These are phyloP conservation scores for Halesus radiatus DNA, from an alignment of 1,140 invertebrate genomes.

Conservation along the genomic window DNA sequence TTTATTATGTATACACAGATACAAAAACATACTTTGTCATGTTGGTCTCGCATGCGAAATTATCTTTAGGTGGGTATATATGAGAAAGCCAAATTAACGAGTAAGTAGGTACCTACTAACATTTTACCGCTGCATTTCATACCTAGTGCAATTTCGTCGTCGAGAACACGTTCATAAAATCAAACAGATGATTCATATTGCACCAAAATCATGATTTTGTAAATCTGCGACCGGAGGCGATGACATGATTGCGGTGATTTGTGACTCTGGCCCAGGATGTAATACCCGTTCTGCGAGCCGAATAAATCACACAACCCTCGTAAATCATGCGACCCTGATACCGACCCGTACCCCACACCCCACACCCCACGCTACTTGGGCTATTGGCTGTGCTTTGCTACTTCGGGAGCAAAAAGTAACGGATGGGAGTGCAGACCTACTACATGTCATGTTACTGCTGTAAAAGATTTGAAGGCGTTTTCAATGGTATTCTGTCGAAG, in stretches of 20 bases:
- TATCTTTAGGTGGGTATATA: too few species aligned
- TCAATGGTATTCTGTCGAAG: too few species aligned
- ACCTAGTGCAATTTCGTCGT: background rate
- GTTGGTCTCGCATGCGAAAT: too few species aligned
- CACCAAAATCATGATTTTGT: background rate
- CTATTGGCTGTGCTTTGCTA: too few species aligned
- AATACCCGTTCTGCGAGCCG: conserved; percentile 47
- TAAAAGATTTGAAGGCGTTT: too few species aligned
- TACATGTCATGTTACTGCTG: too few species aligned
- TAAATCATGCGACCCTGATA: conserved; percentile 54
- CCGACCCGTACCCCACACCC: conserved; percentile 6
- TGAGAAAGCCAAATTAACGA: too few species aligned
- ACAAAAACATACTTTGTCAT: too few species aligned
- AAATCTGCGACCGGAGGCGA: conserved; percentile 41
- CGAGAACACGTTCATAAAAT: too few species aligned
- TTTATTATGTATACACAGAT: too few species aligned
- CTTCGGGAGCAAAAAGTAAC: too few species aligned
- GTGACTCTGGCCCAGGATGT: conserved; percentile 50
- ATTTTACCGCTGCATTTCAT: background rate
- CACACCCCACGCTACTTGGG: background rate
- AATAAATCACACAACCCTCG: conserved; percentile 44
- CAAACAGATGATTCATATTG: conserved; percentile 7
- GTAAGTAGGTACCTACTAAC: background rate
- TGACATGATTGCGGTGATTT: conserved; percentile 53
- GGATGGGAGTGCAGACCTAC: too few species aligned